Conservation (phyloP, 2,888 invertebrate genomes). For the Ctenicera cuprea region DNA sequence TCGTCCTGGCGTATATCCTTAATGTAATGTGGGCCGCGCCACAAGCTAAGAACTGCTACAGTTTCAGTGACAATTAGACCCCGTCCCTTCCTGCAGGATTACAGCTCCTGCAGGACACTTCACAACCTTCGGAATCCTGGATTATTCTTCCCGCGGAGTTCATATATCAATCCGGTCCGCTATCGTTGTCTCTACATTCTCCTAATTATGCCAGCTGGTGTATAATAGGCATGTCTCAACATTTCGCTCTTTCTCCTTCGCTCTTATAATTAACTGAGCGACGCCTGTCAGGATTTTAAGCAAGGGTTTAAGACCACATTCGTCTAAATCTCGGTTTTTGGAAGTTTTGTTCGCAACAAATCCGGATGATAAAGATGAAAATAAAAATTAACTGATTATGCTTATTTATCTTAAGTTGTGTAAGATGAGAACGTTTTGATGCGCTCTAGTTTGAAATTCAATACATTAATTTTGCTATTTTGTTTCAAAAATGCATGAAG, state of each 20-base stretch:
- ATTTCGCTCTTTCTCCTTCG: neutral
- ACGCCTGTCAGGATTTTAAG: conserved; percentile 17
- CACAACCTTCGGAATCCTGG: conserved; percentile 54
- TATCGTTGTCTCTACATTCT: conserved; percentile 37
- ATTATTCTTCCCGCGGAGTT: conserved; percentile 50
- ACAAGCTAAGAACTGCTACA: conserved; percentile 52
- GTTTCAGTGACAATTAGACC: conserved; percentile 55
- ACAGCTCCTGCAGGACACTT: conserved; percentile 54
- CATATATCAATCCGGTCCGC: conserved; percentile 45
- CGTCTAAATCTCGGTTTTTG: conserved; percentile 13
- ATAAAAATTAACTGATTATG: too few species aligned
- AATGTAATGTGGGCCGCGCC: conserved; percentile 51
- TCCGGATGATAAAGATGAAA: neutral
- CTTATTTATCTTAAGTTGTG: too few species aligned
- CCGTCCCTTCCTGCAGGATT: conserved; percentile 55
- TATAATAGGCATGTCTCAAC: conserved; percentile 21
- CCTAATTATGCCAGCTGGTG: conserved; percentile 39
- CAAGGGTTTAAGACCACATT: conserved; percentile 6
- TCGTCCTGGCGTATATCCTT: conserved; percentile 52
- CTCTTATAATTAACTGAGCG: conserved; percentile 23
- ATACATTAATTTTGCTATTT: conserved; percentile 23
- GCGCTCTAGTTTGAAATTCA: conserved; percentile 9
- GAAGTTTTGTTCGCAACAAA: neutral
- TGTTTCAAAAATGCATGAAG: conserved; percentile 34
- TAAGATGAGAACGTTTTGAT: too few species aligned